Evolutionary conservation across 1,140 invertebrate genomes (phyloP).

Genomic region (Megalopta genalis): DNA sequence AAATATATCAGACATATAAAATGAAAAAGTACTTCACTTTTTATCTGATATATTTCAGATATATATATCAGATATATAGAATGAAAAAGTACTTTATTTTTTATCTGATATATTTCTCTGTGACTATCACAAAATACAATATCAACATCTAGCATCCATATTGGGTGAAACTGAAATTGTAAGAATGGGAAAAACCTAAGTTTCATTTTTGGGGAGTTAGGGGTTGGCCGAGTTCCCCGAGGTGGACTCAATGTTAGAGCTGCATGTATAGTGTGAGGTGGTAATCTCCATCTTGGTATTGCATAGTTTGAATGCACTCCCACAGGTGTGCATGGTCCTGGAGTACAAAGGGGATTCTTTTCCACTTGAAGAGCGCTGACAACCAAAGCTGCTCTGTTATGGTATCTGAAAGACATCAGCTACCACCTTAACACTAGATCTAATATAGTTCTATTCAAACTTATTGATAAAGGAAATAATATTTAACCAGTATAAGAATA

Average conservation of each 20-base stretch:
- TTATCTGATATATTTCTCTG: slow-evolving; percentile 52
- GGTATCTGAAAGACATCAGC: slow-evolving; percentile 85
- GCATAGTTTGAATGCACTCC: slow-evolving; percentile 77
- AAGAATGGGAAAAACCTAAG: slow-evolving; percentile 85
- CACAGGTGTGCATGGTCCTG: slow-evolving; percentile 85
- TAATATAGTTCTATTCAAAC: slow-evolving; percentile 45
- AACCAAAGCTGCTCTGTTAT: slow-evolving; percentile 94
- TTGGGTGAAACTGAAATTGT: slow-evolving; percentile 71
- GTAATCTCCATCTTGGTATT: slow-evolving; percentile 80
- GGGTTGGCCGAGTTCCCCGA: slow-evolving; percentile 81
- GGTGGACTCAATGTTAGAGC: slow-evolving; percentile 79
- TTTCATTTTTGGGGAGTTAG: slow-evolving; percentile 94
- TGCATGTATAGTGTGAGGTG: slow-evolving; percentile 80
- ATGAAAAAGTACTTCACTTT: slow-evolving; percentile 3
- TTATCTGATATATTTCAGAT: no score
- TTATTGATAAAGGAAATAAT: slow-evolving; percentile 24
- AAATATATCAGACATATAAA: slow-evolving; percentile 55
- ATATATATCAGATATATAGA: slow-evolving; percentile 49
- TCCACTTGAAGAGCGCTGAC: slow-evolving; percentile 95
- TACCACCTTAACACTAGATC: slow-evolving; percentile 72
- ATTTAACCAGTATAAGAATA: slow-evolving; percentile 44
- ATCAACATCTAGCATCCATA: slow-evolving; percentile 77
- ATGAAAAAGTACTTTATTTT: slow-evolving; percentile 35
- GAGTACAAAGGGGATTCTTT: slow-evolving; percentile 93
- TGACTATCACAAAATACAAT: slow-evolving; percentile 61